These are phyloP conservation scores for Shargacucullia verbasci DNA, from an alignment of 2,888 invertebrate genomes.

Conservation along the genomic window DNA sequence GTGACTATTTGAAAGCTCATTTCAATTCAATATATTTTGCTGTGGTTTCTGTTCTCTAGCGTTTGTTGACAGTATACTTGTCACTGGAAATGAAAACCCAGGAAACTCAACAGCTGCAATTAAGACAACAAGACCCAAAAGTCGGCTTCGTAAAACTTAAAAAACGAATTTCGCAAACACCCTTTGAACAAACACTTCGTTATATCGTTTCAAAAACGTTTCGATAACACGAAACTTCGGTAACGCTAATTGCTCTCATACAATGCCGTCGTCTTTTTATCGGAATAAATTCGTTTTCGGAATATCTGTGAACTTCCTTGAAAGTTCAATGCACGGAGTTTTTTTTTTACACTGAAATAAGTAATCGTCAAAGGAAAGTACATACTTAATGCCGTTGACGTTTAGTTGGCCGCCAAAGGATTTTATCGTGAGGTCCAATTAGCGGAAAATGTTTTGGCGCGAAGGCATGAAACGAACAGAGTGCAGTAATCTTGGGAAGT, in stretches of 20 bases:
- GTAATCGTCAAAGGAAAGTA: slow-evolving; percentile 57
- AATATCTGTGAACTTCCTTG: slow-evolving; percentile 52
- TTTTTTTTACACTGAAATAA: slow-evolving; percentile 50
- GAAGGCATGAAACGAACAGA: slow-evolving; percentile 29
- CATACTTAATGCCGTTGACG: slow-evolving; percentile 47
- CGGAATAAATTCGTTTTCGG: slow-evolving; percentile 38
- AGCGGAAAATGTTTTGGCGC: slow-evolving; percentile 57
- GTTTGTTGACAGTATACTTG: no score
- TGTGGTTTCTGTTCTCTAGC: no score
- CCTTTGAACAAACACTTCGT: slow-evolving; percentile 18
- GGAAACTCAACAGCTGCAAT: no score
- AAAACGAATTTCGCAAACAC: no score
- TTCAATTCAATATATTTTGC: no score
- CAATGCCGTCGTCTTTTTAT: slow-evolving; percentile 31
- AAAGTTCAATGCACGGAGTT: slow-evolving; percentile 54
- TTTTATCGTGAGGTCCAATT: slow-evolving; percentile 66
- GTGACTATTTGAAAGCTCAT: no score
- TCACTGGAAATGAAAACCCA: no score
- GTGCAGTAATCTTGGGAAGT: slow-evolving; percentile 11
- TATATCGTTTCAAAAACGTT: slow-evolving; percentile 22
- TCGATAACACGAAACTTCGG: slow-evolving; percentile 19
- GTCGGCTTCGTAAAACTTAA: no score
- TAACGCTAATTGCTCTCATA: slow-evolving; percentile 41
- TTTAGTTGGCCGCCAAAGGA: slow-evolving; percentile 57
- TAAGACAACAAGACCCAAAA: no score